Conservation (phyloP, 2,888 invertebrate genomes). For the Vesta saturnalis region DNA sequence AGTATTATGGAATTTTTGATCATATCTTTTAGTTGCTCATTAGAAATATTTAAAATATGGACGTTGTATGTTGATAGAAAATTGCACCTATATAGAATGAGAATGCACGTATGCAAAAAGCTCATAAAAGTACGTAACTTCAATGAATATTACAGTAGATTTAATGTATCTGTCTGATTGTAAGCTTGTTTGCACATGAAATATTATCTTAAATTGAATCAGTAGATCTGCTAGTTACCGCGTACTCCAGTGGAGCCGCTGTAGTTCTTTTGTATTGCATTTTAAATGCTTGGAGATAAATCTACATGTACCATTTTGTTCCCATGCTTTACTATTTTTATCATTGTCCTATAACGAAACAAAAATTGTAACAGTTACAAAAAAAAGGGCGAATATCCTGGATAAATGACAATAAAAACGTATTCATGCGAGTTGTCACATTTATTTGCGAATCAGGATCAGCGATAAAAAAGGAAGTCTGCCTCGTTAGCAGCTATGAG, state of each 20-base stretch:
- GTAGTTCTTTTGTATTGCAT: slow-evolving; percentile 41
- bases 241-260: slow-evolving; percentile 45
- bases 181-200: slow-evolving; percentile 55
- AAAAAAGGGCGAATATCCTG: too few relatives aligned
- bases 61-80: not conserved
- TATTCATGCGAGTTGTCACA: slow-evolving; percentile 27
- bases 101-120: slow-evolving; percentile 18
- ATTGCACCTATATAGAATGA: slow-evolving; percentile 4
- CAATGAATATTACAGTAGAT: slow-evolving; percentile 40
- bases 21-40: not conserved
- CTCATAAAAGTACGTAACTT: slow-evolving; percentile 23
- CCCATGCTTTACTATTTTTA: slow-evolving; percentile 30
- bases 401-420: slow-evolving; percentile 22
- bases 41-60: slow-evolving; percentile 8
- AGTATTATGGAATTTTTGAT: slow-evolving; percentile 7
- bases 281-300: slow-evolving; percentile 40
- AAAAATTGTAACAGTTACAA: not conserved
- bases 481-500: slow-evolving; percentile 54
- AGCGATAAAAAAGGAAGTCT: slow-evolving; percentile 32
- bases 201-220: slow-evolving; percentile 58
- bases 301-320: slow-evolving; percentile 31
- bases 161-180: slow-evolving; percentile 55
- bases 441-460: slow-evolving; percentile 28
- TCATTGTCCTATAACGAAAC: not conserved
- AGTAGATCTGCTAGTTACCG: slow-evolving; percentile 52